Base-by-base conservation (phyloP, 2,113 vertebrate genomes). In the Amia ocellicauda region DNA sequence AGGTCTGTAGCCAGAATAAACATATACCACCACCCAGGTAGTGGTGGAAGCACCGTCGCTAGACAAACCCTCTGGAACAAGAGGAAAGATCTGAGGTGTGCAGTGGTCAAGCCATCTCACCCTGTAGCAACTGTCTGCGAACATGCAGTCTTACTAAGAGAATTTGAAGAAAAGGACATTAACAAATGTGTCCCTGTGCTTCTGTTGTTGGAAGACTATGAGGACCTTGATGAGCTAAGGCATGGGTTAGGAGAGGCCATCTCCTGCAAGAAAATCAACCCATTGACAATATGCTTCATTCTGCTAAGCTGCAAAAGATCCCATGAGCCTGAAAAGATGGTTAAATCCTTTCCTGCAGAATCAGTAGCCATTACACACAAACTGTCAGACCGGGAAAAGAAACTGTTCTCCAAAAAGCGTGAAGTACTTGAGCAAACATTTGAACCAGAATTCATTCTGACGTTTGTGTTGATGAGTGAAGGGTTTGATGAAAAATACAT, bases 1-100 rank as follows among this genome's bases (percentile, higher is more conserved):
- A 68, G 55, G 11, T 56, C 80, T 14, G 74, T 88, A 23, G 74
- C 76, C 42, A 84, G 79, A 66, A 61, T 91, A 1, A 86, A 84
- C 60, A 78, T 91, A 72, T 85, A 74, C 71, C 90, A 91, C 56
- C 83, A 90, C 17, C 86, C 89, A 0, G 88, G 89, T 0, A 88
- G 90, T 0, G 90, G 90, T 20, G 89, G 90, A 65, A 91, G 88
- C 57, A 91, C 90, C 66, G 85, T 89, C 3, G 87, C 86, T 61
- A 63, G 84, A 0, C 87, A 91, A 64, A 53, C 90, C 27, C 70
- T 91, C 0, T 91, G 90, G 90, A 86, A 76, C 58, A 78, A 62
- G 58, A 83, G 23, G 0, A 84, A 22, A 29, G 73, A 78, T 43
- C 71, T 88, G 0, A 69, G 84, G 42, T 90, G 88, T 67, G 86